These are phyloP conservation scores for Pelvicachromis taeniatus DNA, from an alignment of 2,113 vertebrate genomes.

Conservation along the genomic window DNA sequence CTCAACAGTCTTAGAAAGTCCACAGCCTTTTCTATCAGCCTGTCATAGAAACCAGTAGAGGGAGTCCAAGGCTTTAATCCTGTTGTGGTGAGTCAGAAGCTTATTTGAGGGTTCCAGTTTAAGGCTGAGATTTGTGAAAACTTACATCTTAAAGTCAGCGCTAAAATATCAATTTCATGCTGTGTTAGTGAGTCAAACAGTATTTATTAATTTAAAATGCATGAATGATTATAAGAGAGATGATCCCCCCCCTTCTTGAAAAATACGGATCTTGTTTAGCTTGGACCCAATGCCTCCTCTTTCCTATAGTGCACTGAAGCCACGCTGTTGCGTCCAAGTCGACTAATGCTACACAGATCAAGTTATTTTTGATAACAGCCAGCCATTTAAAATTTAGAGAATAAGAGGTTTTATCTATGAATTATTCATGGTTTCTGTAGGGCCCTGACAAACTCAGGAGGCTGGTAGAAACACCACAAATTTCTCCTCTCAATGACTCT, in stretches of 20 bases:
- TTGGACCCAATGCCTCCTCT: neutral
- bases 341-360: constrained; percentile 23
- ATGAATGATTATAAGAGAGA: neutral
- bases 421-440: constrained; percentile 65
- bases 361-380: constrained; percentile 65
- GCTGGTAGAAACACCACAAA: neutral
- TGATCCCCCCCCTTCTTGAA: neutral
- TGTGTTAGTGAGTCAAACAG: neutral
- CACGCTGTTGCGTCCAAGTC: constrained; percentile 42
- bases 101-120: neutral
- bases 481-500: neutral
- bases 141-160: neutral
- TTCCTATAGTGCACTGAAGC: neutral
- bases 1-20: neutral
- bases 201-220: neutral
- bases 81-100: neutral
- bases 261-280: neutral
- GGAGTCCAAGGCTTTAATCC: constrained; percentile 38
- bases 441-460: constrained; percentile 30
- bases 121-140: neutral
- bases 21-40: neutral
- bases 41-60: constrained; percentile 42
- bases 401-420: constrained; percentile 62
- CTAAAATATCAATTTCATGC: neutral
- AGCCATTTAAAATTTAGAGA: constrained; percentile 69